phyloP scores from a whole-genome alignment of 1,140 invertebrate genomes.

The Prorops nasuta region DNA sequence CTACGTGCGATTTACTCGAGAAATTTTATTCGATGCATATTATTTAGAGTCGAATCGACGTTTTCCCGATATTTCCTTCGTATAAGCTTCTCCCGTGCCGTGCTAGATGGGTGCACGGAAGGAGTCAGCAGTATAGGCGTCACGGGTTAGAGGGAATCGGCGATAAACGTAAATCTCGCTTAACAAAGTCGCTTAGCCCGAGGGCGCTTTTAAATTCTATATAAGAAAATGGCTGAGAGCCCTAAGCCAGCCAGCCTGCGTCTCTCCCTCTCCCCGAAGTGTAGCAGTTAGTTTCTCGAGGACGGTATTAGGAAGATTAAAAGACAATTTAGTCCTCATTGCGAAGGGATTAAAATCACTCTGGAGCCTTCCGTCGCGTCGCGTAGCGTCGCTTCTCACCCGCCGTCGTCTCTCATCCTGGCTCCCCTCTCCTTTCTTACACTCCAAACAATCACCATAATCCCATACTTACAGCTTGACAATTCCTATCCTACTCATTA shows the following conservation, averaged over 20 bases:
- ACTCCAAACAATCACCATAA: conserved; percentile 24
- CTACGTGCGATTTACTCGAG: no score
- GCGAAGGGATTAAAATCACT: conserved; percentile 25
- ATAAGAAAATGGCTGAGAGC: conserved; percentile 8
- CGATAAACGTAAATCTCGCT: conserved; percentile 17
- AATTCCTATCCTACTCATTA: conserved; percentile 1
- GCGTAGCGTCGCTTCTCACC: background rate
- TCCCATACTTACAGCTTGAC: conserved; percentile 5
- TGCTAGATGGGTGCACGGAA: no score
- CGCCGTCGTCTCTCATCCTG: background rate
- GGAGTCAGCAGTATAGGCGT: no score
- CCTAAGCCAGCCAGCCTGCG: background rate
- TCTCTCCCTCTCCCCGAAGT: background rate
- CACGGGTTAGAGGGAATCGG: no score
- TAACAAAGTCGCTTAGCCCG: conserved; percentile 11
- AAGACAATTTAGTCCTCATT: conserved; percentile 27
- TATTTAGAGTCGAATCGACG: no score
- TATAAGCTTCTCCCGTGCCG: no score
- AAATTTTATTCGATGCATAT: no score
- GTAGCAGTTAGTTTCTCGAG: conserved; percentile 13
- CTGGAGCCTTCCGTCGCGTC: background rate
- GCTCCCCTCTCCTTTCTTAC: background rate
- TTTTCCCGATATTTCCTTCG: no score
- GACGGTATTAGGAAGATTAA: conserved; percentile 25
- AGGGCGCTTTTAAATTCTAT: conserved; percentile 5